Evolutionary conservation across 2,888 invertebrate genomes (phyloP).

Genomic region (Cheilosia scutellata): DNA sequence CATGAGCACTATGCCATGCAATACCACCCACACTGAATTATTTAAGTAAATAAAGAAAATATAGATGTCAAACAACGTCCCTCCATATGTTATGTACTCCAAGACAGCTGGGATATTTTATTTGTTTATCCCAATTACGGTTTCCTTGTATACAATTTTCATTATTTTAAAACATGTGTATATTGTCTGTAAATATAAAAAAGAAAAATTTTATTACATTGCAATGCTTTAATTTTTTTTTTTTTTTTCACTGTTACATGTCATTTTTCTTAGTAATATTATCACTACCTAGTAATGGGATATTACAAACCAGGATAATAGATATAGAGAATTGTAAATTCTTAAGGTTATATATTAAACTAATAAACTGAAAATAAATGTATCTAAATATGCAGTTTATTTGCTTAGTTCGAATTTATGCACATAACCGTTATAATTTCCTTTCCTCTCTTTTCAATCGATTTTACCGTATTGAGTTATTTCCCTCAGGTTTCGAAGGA

Average conservation of each 20-base stretch:
- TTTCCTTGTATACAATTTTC: not conserved
- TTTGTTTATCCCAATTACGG: not conserved
- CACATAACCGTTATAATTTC: too few species aligned
- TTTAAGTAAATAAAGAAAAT: too few species aligned
- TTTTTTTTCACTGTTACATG: not conserved
- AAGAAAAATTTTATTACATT: not conserved
- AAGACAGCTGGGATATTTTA: constrained; percentile 6
- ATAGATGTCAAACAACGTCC: too few species aligned
- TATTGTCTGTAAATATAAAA: constrained; percentile 16
- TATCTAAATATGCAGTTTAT: too few species aligned
- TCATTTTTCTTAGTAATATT: too few species aligned
- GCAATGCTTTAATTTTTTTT: not conserved
- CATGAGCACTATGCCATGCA: too few species aligned
- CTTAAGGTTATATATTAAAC: constrained; percentile 14
- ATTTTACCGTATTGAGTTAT: too few species aligned
- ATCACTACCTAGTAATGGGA: too few species aligned
- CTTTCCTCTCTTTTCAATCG: too few species aligned
- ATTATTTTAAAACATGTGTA: not conserved
- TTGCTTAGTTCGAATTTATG: too few species aligned
- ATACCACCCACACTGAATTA: too few species aligned
- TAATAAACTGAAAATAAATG: not conserved
- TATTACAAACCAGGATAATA: constrained; percentile 18
- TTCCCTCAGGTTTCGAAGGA: too few species aligned
- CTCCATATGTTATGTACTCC: not conserved
- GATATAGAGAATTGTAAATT: constrained; percentile 22